Conservation (phyloP, 2,888 invertebrate species). For the Cataglyphis albicans region DNA sequence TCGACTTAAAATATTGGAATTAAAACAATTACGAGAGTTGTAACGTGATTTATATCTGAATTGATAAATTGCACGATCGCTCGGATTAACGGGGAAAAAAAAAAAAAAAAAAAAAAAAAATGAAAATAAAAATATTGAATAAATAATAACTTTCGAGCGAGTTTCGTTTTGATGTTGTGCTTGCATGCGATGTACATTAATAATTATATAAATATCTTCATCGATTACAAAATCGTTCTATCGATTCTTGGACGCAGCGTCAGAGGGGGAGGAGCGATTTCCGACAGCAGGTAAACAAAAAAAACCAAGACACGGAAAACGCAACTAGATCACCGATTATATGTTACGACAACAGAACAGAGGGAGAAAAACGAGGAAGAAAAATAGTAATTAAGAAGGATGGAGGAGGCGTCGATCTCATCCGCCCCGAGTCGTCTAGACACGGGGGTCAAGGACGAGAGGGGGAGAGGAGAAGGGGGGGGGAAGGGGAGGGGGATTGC, state of each 20-base stretch:
- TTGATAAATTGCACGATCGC: background rate
- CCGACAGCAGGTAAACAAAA: slow-evolving; percentile 83
- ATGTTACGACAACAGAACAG: background rate
- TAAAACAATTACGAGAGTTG: background rate
- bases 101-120: background rate
- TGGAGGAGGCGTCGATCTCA: slow-evolving; percentile 36
- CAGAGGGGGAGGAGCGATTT: slow-evolving; percentile 84
- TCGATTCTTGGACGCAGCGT: slow-evolving; percentile 83
- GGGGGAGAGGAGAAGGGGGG: background rate
- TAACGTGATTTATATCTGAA: background rate
- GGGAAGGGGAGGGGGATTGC: slow-evolving; percentile 40
- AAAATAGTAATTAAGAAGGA: slow-evolving; percentile 43
- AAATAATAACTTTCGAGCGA: slow-evolving; percentile 9
- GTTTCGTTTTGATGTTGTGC: slow-evolving; percentile 23
- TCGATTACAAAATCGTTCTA: slow-evolving; percentile 62
- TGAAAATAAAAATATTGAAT: background rate
- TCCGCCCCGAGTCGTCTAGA: slow-evolving; percentile 41
- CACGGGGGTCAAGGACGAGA: slow-evolving; percentile 26
- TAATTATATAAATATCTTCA: slow-evolving; percentile 32
- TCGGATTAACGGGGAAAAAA: background rate
- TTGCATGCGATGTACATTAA: slow-evolving; percentile 36
- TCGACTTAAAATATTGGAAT: background rate
- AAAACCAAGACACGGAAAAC: slow-evolving; percentile 6
- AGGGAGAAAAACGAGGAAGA: background rate
- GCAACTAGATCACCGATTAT: background rate